Evolutionary conservation across 2,113 vertebrate genomes (phyloP).

Genomic region (Muntiacus reevesi): DNA sequence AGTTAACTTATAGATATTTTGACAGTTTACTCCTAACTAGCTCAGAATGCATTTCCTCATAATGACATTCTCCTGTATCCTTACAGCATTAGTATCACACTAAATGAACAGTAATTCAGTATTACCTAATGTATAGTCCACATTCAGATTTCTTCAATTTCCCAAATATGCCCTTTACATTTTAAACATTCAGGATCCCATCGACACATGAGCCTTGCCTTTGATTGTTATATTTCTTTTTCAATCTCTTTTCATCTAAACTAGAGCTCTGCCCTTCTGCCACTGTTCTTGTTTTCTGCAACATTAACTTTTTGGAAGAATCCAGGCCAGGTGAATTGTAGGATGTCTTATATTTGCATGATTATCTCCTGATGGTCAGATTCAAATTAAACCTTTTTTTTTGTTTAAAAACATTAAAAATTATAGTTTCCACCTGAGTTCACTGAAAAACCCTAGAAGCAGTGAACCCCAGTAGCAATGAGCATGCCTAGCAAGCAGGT

Average conservation of each 20-base stretch:
- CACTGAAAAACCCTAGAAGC: not conserved
- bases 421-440: not conserved
- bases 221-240: not conserved
- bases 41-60: not conserved
- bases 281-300: not conserved
- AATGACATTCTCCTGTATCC: not conserved
- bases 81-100: not conserved
- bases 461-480: not conserved
- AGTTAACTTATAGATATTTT: not conserved
- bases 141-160: not conserved
- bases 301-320: not conserved
- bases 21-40: not conserved
- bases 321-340: not conserved
- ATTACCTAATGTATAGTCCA: not conserved
- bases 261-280: not conserved
- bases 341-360: not conserved
- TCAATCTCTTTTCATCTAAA: not conserved
- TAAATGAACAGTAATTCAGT: not conserved
- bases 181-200: not conserved
- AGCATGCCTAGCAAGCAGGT: not conserved
- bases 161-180: not conserved
- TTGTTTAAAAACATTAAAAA: slow-evolving; percentile 22
- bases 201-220: not conserved
- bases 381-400: not conserved
- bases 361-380: not conserved